phyloP scores from a whole-genome alignment of 2,113 vertebrate genomes.

The Monarcha castaneiventris region DNA sequence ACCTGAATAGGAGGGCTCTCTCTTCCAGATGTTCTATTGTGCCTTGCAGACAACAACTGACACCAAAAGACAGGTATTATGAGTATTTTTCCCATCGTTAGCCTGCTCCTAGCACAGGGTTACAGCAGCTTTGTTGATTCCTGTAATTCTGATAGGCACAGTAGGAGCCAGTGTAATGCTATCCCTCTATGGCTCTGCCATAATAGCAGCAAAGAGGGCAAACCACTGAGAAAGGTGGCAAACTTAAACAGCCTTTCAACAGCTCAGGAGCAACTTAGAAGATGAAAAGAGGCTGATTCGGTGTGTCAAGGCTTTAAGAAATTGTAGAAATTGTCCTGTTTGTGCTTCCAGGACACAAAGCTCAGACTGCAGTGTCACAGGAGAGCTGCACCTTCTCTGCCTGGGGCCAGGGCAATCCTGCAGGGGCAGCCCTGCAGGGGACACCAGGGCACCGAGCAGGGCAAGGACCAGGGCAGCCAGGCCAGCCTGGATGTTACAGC shows the following conservation, averaged over 20 bases:
- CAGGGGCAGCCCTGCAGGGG: neutral
- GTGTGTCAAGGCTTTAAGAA: neutral
- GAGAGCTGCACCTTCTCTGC: neutral
- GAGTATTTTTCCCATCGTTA: neutral
- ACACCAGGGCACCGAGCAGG: neutral
- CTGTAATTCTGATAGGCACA: neutral
- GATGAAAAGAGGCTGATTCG: neutral
- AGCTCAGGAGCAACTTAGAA: neutral
- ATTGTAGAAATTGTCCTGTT: neutral
- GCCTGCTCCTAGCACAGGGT: neutral
- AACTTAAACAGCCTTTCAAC: neutral
- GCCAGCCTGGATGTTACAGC: accelerated
- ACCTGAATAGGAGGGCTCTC: neutral
- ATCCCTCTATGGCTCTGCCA: neutral
- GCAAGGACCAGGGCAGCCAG: neutral
- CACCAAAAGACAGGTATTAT: slow-evolving; percentile 13
- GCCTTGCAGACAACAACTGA: slow-evolving; percentile 20
- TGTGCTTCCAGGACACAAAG: neutral
- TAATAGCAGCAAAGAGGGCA: neutral
- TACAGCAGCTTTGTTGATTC: neutral
- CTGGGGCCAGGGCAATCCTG: neutral
- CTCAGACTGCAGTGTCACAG: neutral
- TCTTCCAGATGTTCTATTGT: slow-evolving; percentile 58
- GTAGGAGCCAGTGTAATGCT: neutral
- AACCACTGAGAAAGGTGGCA: neutral